These are phyloP conservation scores for Alca torda DNA, from an alignment of 2,797 vertebrate genomes.

Conservation along the genomic window DNA sequence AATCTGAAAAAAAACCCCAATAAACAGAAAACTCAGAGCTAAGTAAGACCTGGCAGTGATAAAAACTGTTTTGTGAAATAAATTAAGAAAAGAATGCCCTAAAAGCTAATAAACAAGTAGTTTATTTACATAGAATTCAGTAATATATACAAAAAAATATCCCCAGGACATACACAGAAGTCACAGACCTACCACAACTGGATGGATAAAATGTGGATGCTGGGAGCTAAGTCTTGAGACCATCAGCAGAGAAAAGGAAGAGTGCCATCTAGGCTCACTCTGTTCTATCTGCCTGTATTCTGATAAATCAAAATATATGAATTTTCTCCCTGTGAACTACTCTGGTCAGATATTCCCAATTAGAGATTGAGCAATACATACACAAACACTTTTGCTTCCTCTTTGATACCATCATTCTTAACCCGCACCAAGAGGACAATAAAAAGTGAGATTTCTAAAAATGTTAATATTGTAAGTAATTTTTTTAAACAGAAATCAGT, in stretches of 20 bases:
- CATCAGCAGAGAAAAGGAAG: not conserved
- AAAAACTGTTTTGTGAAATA: not conserved
- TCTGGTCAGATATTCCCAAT: not conserved
- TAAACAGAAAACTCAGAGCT: not conserved
- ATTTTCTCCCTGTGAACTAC: not conserved
- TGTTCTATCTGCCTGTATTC: not conserved
- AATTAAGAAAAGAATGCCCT: not conserved
- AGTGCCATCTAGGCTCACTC: not conserved
- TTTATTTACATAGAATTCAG: not conserved
- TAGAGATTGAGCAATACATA: not conserved
- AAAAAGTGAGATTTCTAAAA: not conserved
- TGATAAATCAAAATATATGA: not conserved
- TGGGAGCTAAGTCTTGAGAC: not conserved
- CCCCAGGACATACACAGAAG: not conserved
- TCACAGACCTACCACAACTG: not conserved
- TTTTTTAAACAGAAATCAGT: not conserved
- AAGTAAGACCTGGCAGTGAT: not conserved
- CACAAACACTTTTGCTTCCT: not conserved
- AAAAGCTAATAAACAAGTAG: not conserved
- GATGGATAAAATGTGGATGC: not conserved
- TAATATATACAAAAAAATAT: not conserved
- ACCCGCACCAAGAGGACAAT: not conserved
- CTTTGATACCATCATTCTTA: not conserved
- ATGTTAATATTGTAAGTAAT: not conserved
- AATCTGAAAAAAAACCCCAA: not conserved